Evolutionary conservation across 1,140 invertebrate genomes (phyloP), one percentile per base, ranked within the genome.

Genomic region (Drosophila punjabiensis): DNA sequence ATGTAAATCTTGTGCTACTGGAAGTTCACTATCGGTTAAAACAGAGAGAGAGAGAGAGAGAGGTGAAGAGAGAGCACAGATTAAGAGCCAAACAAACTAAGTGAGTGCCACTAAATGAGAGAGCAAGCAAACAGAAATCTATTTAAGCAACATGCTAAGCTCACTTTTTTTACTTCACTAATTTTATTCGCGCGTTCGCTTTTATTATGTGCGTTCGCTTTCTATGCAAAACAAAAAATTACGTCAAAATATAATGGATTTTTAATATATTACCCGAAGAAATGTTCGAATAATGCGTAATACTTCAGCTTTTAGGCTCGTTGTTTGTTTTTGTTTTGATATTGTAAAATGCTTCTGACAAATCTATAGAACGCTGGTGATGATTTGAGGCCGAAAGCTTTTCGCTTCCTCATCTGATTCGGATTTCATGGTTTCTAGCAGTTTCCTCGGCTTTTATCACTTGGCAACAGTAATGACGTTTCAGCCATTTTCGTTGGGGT

Each of bases 391-490:
- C n/a, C 30, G 4, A 61, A 62, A 24, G 24, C 16, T 63, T 30
- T 43, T 18, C 32, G 37, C 14, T 55, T 24, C 4, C 48, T 35
- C 24, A 13, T 52, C 11, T 32, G 35, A 18, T 66, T 35, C 41
- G 52, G 39, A 80, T 52, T 64, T 73, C 43, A 45, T 37, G 47
- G 50, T 81, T 84, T 78, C 71, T 77, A 73, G 73, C 41, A 68
- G 50, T 88, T 88, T 83, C 71, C 62, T 73, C 69, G 65, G 53
- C 80, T 82, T 35, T 68, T 68, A 76, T 41, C 30, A 41, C 75
- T 55, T 39, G 76, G 18, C 48, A 68, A 39, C 48, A 28, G 28
- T 13, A 50, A 14, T 18, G 5, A 6, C 6, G 5, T 62, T 67
- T 10, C 24, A 16, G 16, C 6, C 8, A 48, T 65, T 18, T 39